These are phyloP conservation scores for Sthenelais limicola DNA, from an alignment of 2,888 invertebrate species.

Conservation along the genomic window DNA sequence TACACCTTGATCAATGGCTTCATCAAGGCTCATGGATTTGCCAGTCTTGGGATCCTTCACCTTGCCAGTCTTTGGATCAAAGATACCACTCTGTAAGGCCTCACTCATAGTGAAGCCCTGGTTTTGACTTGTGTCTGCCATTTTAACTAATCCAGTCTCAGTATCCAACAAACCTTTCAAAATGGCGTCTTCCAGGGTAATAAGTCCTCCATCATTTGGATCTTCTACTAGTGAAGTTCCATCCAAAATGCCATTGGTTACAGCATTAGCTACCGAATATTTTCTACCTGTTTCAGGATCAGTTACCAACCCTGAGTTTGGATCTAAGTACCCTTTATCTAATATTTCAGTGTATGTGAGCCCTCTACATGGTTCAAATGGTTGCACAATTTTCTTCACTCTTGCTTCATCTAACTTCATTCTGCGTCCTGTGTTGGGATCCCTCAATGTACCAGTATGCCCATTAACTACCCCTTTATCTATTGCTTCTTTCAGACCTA, in stretches of 20 bases:
- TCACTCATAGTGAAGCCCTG: too few relatives aligned
- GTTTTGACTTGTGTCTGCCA: slow-evolving; percentile 65
- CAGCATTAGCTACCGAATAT: not conserved
- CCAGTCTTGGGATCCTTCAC: slow-evolving; percentile 91
- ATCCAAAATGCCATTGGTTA: not conserved
- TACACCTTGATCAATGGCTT: slow-evolving; percentile 80
- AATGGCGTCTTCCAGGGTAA: not conserved
- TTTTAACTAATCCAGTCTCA: slow-evolving; percentile 23
- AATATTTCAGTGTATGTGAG: not conserved
- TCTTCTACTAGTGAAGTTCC: not conserved
- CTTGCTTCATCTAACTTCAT: slow-evolving; percentile 86
- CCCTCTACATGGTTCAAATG: too few relatives aligned
- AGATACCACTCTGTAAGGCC: slow-evolving; percentile 76
- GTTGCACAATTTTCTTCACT: slow-evolving; percentile 77
- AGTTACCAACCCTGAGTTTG: slow-evolving; percentile 74
- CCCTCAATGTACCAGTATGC: slow-evolving; percentile 69
- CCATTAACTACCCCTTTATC: slow-evolving; percentile 91
- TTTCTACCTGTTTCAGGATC: not conserved
- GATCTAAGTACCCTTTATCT: slow-evolving; percentile 10
- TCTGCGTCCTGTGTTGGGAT: slow-evolving; percentile 85
- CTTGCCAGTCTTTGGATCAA: slow-evolving; percentile 83
- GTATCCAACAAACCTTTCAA: slow-evolving; percentile 1
- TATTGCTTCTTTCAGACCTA: slow-evolving; percentile 80
- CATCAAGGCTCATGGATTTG: slow-evolving; percentile 81
- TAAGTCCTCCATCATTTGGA: not conserved